These are phyloP conservation scores for Trematomus bernacchii DNA, from an alignment of 2,797 vertebrate species.

Conservation along the genomic window DNA sequence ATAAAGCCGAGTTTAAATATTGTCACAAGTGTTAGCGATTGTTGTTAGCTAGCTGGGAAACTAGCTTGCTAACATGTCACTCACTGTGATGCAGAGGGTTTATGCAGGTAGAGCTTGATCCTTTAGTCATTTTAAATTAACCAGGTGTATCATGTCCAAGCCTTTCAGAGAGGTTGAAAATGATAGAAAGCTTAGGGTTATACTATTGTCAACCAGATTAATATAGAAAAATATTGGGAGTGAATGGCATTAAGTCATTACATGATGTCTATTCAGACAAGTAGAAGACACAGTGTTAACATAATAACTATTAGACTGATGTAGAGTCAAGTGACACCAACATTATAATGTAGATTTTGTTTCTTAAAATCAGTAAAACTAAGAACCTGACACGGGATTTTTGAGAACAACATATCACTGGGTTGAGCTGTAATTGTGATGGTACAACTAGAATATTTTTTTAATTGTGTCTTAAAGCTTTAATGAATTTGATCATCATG, in stretches of 20 bases:
- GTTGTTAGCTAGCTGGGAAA: conserved; percentile 2
- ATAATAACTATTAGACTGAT: too few relatives aligned
- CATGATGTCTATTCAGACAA: too few relatives aligned
- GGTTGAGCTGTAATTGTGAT: neutral
- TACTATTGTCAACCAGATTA: neutral
- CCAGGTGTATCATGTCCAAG: neutral
- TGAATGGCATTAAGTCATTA: too few relatives aligned
- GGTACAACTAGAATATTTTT: neutral
- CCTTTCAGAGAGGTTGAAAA: neutral
- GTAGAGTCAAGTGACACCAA: too few relatives aligned
- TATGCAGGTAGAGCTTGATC: neutral
- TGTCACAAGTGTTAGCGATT: neutral
- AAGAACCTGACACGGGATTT: too few relatives aligned
- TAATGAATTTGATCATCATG: neutral
- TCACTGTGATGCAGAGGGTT: neutral
- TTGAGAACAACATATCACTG: neutral
- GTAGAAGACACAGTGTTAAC: too few relatives aligned
- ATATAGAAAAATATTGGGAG: neutral
- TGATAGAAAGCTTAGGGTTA: neutral
- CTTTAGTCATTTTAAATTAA: neutral
- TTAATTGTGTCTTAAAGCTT: neutral
- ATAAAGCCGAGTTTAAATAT: neutral
- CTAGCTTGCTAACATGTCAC: conserved; percentile 4
- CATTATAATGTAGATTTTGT: too few relatives aligned
- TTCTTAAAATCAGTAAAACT: too few relatives aligned